Conservation (phyloP, 1,140 invertebrate species). For the Heliothis subflexa region DNA sequence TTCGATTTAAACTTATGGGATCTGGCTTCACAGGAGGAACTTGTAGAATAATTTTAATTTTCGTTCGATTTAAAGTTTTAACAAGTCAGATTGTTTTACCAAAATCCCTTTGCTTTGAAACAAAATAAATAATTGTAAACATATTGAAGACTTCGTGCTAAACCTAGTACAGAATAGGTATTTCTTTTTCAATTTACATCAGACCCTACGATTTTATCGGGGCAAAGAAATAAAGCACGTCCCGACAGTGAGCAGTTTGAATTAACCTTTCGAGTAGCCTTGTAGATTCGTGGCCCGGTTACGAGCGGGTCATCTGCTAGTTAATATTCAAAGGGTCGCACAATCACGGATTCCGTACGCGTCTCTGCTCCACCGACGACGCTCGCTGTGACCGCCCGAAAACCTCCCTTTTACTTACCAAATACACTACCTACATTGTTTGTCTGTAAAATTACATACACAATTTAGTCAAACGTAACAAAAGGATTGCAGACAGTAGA, state of each 20-base stretch:
- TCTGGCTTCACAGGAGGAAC: conserved; percentile 1
- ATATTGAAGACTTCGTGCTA: neutral
- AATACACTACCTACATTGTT: conserved; percentile 59
- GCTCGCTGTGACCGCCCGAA: conserved; percentile 66
- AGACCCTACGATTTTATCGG: conserved; percentile 45
- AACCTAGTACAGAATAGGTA: neutral
- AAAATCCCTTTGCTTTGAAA: neutral
- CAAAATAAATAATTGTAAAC: neutral
- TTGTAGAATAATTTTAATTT: conserved; percentile 15
- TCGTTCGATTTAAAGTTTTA: conserved; percentile 12
- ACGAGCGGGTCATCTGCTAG: conserved; percentile 74
- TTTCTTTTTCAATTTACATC: conserved; percentile 47
- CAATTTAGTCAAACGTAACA: conserved; percentile 40
- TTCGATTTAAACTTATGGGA: conserved; percentile 27
- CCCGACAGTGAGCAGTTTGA: conserved; percentile 58
- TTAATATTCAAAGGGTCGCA: conserved; percentile 82
- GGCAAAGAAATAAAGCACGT: conserved; percentile 51
- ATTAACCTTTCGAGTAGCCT: conserved; percentile 69
- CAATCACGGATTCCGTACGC: conserved; percentile 76
- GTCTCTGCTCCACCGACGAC: conserved; percentile 67
- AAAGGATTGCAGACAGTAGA: conserved; percentile 42
- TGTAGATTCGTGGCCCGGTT: conserved; percentile 67
- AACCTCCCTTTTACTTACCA: conserved; percentile 65
- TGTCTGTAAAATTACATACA: conserved; percentile 45
- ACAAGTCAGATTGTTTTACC: neutral